Conservation (phyloP, 2,113 vertebrate genomes). For the Cyanoderma ruficeps region DNA sequence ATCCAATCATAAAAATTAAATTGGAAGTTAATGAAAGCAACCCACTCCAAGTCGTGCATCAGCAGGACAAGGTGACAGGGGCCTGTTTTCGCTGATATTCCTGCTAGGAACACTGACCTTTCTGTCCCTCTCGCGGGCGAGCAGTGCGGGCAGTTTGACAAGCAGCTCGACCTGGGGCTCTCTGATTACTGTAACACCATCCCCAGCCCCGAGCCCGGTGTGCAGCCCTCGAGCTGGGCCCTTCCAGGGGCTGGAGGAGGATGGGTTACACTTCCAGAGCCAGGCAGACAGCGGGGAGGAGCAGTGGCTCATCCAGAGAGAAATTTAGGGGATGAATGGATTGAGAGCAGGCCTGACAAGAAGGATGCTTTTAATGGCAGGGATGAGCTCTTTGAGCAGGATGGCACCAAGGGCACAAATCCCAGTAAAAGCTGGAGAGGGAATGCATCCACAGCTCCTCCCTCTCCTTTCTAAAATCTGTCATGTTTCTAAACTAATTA, state of each 20-base stretch:
- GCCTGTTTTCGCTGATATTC: not conserved
- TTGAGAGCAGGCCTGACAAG: not conserved
- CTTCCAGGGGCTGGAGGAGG: not conserved
- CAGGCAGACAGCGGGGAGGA: not conserved
- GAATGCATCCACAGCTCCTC: not conserved
- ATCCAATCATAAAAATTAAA: not conserved
- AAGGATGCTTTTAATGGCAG: not conserved
- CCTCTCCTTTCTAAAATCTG: not conserved
- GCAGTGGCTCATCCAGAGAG: not conserved
- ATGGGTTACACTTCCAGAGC: not conserved
- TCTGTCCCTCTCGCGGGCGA: not conserved
- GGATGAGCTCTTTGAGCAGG: not conserved
- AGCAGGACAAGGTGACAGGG: not conserved
- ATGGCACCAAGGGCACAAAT: not conserved
- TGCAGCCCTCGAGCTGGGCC: not conserved
- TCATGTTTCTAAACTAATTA: not conserved
- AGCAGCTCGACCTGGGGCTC: not conserved
- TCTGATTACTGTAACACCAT: slow-evolving; percentile 42
- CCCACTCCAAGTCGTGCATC: not conserved
- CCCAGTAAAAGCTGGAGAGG: not conserved
- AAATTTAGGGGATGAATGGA: not conserved
- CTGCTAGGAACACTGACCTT: not conserved
- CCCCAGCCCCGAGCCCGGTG: not conserved
- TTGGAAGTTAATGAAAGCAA: not conserved
- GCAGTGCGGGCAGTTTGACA: not conserved